Evolutionary conservation across 92 coral and sea anemone species (phyloP).

Genomic region (Porites divaricata): DNA sequence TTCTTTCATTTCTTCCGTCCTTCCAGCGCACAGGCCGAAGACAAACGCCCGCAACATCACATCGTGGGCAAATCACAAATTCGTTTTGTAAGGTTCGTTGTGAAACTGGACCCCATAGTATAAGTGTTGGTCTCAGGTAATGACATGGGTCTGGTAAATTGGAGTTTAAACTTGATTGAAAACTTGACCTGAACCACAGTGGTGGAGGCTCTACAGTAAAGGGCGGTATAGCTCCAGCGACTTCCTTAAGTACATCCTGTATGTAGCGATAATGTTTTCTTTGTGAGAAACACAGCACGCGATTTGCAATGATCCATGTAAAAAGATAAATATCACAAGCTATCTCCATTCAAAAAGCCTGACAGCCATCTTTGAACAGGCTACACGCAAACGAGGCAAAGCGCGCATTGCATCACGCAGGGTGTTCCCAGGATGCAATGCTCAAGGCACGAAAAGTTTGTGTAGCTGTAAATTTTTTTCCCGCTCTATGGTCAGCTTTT

Average conservation of each 20-base stretch:
- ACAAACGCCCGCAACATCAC: constrained; percentile 26
- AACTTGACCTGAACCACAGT: constrained; percentile 47
- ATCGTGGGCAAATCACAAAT: constrained; percentile 48
- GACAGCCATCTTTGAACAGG: constrained; percentile 25
- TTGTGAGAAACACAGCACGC: constrained; percentile 50
- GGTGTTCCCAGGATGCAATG: too few relatives aligned
- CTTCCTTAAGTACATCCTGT: constrained; percentile 48
- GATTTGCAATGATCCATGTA: constrained; percentile 17
- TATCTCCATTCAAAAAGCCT: constrained; percentile 3
- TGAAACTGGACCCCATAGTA: constrained; percentile 61
- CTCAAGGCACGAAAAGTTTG: not conserved
- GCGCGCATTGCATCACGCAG: not conserved
- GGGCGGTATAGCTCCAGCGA: constrained; percentile 41
- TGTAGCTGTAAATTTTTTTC: too few relatives aligned
- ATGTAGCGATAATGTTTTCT: constrained; percentile 57
- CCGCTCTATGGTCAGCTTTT: not conserved
- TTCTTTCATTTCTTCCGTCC: constrained; percentile 53
- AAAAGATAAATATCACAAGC: constrained; percentile 25
- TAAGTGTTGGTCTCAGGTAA: constrained; percentile 49
- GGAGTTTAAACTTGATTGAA: constrained; percentile 24
- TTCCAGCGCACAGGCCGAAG: constrained; percentile 65
- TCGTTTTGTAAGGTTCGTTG: constrained; percentile 45
- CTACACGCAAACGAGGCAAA: not conserved
- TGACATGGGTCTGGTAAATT: constrained; percentile 43
- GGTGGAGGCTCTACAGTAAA: constrained; percentile 63